A percentile compares a stretch with the other conserved stretches of the same genome.
Conservation (phyloP, 2,113 vertebrate species). For the Calonectris borealis region DNA sequence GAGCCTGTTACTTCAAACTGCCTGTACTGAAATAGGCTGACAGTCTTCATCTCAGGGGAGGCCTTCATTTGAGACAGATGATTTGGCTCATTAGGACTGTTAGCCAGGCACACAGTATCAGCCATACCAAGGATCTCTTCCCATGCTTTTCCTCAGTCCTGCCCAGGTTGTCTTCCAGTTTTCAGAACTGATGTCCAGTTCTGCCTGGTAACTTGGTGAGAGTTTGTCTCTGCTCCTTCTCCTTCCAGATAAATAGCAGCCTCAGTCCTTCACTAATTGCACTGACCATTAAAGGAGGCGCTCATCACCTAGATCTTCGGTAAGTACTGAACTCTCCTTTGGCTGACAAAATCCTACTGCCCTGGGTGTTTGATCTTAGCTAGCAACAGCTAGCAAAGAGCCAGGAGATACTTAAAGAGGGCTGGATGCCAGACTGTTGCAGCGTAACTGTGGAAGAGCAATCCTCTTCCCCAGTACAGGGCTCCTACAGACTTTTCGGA, state of each 20-base stretch:
- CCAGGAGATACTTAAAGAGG: background rate
- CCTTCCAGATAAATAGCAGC: conserved; percentile 78
- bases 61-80: background rate
- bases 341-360: background rate
- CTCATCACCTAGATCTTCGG: conserved; percentile 93
- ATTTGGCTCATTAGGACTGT: background rate
- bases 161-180: background rate
- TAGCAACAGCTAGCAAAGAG: background rate
- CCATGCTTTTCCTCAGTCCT: background rate
- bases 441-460: background rate
- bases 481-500: background rate
- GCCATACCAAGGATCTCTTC: background rate
- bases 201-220: background rate
- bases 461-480: background rate
- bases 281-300: conserved; percentile 80
- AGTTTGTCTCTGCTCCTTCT: background rate
- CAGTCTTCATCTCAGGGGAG: background rate
- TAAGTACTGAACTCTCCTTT: conserved; percentile 11
- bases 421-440: background rate
- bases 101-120: background rate
- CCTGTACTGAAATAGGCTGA: background rate
- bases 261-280: conserved; percentile 82
- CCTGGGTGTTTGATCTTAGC: background rate
- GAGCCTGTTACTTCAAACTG: background rate
- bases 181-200: background rate